These are phyloP conservation scores for Hyperoplus lanceolatus DNA, from an alignment of 2,797 vertebrate genomes.

Conservation along the genomic window DNA sequence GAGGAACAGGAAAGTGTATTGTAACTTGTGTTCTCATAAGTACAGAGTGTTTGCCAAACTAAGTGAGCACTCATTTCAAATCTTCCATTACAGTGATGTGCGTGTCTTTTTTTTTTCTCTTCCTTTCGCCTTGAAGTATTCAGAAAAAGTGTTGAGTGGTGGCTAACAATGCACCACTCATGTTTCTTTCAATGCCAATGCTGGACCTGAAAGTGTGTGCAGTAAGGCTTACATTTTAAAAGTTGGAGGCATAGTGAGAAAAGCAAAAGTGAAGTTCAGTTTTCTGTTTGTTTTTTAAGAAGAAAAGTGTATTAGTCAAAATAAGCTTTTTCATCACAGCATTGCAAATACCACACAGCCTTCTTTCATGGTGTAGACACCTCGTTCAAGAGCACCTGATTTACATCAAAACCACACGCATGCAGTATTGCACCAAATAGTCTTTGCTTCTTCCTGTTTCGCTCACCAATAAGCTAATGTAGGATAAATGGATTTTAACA, in stretches of 20 bases:
- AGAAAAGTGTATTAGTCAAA: neutral
- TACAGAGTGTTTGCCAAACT: neutral
- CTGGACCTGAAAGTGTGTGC: neutral
- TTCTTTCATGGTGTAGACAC: neutral
- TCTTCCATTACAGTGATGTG: neutral
- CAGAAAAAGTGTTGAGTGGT: neutral
- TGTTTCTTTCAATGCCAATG: neutral
- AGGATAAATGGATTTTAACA: neutral
- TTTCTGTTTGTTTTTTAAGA: neutral
- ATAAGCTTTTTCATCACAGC: conserved; percentile 8
- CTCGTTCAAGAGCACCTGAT: conserved; percentile 8
- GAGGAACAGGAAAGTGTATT: neutral
- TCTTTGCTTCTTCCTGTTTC: neutral
- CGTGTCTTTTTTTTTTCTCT: neutral
- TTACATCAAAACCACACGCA: conserved; percentile 8
- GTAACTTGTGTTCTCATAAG: neutral
- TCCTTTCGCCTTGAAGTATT: neutral
- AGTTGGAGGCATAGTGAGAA: neutral
- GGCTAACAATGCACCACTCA: neutral
- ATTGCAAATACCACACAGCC: neutral
- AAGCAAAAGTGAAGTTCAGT: neutral
- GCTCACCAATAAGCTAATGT: neutral
- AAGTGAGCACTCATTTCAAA: neutral
- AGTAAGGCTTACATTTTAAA: too few relatives aligned
- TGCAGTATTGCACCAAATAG: neutral